Base-by-base conservation (phyloP, 1,140 invertebrate species). In the Heliconius himera region DNA sequence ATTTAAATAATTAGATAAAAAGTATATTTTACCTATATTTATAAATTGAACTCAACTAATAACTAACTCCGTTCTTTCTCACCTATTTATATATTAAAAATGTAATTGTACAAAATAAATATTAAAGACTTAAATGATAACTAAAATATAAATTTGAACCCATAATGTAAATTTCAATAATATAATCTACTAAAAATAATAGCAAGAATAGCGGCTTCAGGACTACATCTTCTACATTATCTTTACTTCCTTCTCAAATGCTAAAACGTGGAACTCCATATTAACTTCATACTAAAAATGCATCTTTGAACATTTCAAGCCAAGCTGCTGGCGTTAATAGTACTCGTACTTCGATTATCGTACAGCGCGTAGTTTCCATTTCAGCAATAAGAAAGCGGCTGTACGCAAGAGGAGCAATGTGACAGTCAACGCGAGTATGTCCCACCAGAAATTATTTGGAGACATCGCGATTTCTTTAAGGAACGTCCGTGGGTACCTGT, bases 371-470 rank as follows among this genome's bases (percentile, higher is more conserved):
- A 98, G 95, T 88, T 97, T 97, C 96, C 97, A 98, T 82, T 96
- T 96, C 2, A 99, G 95, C 5, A 99, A 95, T 22, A 98, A 91
- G 90, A 97, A 99, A 20, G 98, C 97, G 1, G 95, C 89, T 3
- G 96, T 89, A 79, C 98, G 95, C 3, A 98, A 95, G 3, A 97
- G 80, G 18, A 98, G 75, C 54, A 98, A 95, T 83, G 97, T 97
- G 8, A 95, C 84, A 71, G 95, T 92, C 1, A 99, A 94, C 0
- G 97, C 97, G 33, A 97, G 94, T 46, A 98, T 95, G 89, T 99
- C 98, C 74, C 97, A 96, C 96, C 97, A 97, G 91, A 98, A 98
- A 87, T 97, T 96, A 88, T 98, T 97, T 0, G 96, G 96, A 1
- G 95, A 94, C 95, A 99, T 98, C 0, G 96, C 97, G 74, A 99